Base-by-base conservation (phyloP, 2,888 invertebrate species). In the Rhagophthalmus giganteus region DNA sequence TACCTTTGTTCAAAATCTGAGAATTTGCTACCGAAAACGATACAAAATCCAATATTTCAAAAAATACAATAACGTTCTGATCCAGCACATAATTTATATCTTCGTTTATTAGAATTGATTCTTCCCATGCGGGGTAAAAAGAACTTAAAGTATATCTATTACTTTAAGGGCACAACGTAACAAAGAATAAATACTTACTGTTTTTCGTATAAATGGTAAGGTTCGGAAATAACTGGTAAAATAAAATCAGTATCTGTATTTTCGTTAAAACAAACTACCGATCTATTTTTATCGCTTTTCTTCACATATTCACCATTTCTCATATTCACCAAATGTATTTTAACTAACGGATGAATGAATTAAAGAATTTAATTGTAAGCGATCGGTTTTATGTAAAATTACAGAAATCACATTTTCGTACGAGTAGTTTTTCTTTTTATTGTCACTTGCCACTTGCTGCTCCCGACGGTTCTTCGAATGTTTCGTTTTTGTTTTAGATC, bases 51-150 rank as follows among this genome's bases (percentile, higher is more conserved):
- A 78, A 52, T 15, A 79, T 64, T 59, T 78, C 78, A 51, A 78
- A 78, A 32, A 78, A 68, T 44, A 78, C 63, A 1, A 78, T 58
- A 1, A 70, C 57, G 13, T 67, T 65, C 24, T 70, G 67, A 40
- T 63, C 61, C 10, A 73, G 32, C 7, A 78, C 45, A 47, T 70
- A 69, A 11, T 72, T 59, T 38, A 73, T 74, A 53, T 77, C 79
- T 64, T 85, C 82, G 64, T 84, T 82, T 58, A 86, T 80, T 24
- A 85, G 67, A 4, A 87, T 63, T 33, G 81, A 73, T 67, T 87
- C 86, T 65, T 87, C 84, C 87, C 87, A 87, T 1, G 76, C 68
- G 2, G 85, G 84, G 58, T 57, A 60, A 15, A 69, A 52, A 6
- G 64, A 62, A 39, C 71, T 69, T 16, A 3, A 60, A 57, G 30